Evolutionary conservation across 2,113 vertebrate genomes (phyloP), one percentile per base, ranked within the genome.

Genomic region (Sorex araneus): DNA sequence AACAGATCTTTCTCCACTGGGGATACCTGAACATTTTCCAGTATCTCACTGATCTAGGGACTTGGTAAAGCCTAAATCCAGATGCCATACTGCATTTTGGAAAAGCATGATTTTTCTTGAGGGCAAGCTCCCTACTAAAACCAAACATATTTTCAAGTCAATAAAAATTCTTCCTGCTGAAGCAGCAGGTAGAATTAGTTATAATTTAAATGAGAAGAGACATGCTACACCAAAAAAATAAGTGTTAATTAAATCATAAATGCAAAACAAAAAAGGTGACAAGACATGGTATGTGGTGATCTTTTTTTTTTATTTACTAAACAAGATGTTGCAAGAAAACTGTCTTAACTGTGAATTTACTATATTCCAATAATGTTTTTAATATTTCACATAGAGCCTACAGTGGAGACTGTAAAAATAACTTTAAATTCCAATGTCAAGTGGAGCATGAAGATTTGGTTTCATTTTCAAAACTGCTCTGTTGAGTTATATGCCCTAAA

Each of bases 381-480:
- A 89, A 79, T 89, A 79, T 90, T 91, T 67, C 89, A 83, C 75
- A 69, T 15, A 67, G 64, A 25, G 25, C 82, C 80, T 74, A 50
- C 83, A 57, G 60, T 60, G 32, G 66, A 94, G 86, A 89, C 80
- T 94, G 84, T 96, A 95, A 96, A 93, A 95, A 93, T 92, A 95
- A 92, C 94, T 95, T 95, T 73, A 93, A 96, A 96, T 96, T 96
- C 96, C 96, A 94, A 50, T 82, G 92, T 84, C 96, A 94, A 94
- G 84, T 94, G 89, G 70, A 95, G 94, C 87, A 54, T 92, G 94
- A 92, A 95, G 87, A 96, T 97, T 95, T 32, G 87, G 96, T 97
- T 97, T 97, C 95, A 95, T 96, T 97, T 95, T 95, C 96, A 93
- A 92, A 96, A 96, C 89, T 93, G 69, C 74, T 93, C 86, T 84